Base-by-base conservation (phyloP, 2,113 vertebrate species). In the Atrichornis clamosus region DNA sequence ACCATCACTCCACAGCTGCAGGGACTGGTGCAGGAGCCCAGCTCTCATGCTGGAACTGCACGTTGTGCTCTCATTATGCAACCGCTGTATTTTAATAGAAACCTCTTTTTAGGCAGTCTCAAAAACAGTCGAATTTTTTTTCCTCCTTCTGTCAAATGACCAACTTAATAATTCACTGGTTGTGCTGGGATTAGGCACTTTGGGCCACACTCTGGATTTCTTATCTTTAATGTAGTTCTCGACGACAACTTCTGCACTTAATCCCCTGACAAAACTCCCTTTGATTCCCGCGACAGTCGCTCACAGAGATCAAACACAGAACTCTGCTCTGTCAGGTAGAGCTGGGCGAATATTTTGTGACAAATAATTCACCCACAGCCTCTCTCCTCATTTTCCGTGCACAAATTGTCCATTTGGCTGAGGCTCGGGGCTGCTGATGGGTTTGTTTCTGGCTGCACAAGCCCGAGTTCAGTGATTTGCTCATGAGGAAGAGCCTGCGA, bases 221-320 rank as follows among this genome's bases (percentile, higher is more conserved):
- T 97, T 96, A 97, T 97, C 96, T 97, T 87, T 96, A 96, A 96
- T 96, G 92, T 96, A 94, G 88, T 92, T 72, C 96, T 96, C 46
- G 74, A 95, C 80, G 95, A 96, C 95, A 95, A 96, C 92, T 97
- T 75, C 96, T 96, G 89, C 90, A 92, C 92, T 96, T 97, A 97
- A 97, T 97, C 96, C 96, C 94, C 95, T 97, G 96, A 97, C 96
- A 97, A 96, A 97, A 96, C 95, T 93, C 73, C 92, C 95, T 97
- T 97, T 97, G 96, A 97, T 97, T 97, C 93, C 94, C 6, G 4
- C 50, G 69, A 96, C 96, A 95, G 96, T 96, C 53, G 44, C 95
- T 97, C 73, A 3, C 88, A 1, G 95, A 97, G 96, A 97, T 97
- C 96, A 97, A 97, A 97, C 80, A 73, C 92, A 21, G 76, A 91